phyloP scores from a whole-genome alignment of 1,140 invertebrate genomes.

The Chrysoperla carnea region DNA sequence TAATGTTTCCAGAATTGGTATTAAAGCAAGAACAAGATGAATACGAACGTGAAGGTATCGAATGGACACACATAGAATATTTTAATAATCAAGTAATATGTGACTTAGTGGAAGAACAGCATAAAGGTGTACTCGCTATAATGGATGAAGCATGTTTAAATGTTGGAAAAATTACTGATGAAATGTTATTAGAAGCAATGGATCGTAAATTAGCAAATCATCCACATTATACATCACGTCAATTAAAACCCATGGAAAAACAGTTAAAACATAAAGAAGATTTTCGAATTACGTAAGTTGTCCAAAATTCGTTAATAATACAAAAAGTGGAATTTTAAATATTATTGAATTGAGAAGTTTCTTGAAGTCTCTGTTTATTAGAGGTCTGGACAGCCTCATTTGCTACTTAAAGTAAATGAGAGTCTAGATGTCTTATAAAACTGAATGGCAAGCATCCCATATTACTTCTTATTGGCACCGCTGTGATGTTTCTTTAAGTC shows the following conservation, averaged over 20 bases:
- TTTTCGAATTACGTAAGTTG: constrained; percentile 58
- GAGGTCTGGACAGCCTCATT: no score
- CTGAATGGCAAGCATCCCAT: no score
- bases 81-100: constrained; percentile 91
- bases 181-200: constrained; percentile 84
- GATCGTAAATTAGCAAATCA: constrained; percentile 74
- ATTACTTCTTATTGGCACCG: no score
- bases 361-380: no score
- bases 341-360: no score
- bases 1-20: constrained; percentile 55
- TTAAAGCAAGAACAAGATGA: constrained; percentile 94
- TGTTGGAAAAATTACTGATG: constrained; percentile 83
- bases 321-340: no score
- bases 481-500: no score
- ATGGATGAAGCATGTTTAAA: constrained; percentile 90
- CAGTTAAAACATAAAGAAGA: constrained; percentile 61
- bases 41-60: constrained; percentile 80
- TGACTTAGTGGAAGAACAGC: constrained; percentile 76
- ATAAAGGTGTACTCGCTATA: constrained; percentile 81
- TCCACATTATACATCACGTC: constrained; percentile 78
- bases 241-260: constrained; percentile 66
- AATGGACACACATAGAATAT: constrained; percentile 79
- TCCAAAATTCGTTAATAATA: no score
- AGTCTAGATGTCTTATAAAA: no score
- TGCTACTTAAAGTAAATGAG: no score